A percentile compares a stretch with the other conserved stretches of the same genome.
Evolutionary conservation across 2,888 invertebrate species (phyloP).

Genomic region (Mythimna vitellina): DNA sequence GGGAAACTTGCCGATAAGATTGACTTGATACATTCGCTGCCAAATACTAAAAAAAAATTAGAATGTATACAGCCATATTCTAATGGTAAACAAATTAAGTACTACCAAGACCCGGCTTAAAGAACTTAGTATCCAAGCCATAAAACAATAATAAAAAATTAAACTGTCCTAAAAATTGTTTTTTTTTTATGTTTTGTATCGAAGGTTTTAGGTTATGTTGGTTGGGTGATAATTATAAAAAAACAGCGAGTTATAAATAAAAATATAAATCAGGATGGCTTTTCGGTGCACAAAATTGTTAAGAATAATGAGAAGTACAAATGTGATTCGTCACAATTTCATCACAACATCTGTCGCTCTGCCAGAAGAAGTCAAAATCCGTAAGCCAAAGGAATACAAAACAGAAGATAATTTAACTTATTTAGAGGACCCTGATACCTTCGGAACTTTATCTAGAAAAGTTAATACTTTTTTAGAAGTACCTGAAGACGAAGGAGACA

Average conservation of each 20-base stretch:
- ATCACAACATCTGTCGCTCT: slow-evolving; percentile 64
- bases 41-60: too few species aligned
- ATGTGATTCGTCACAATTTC: slow-evolving; percentile 66
- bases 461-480: slow-evolving; percentile 68
- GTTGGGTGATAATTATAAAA: neutral
- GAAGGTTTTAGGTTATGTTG: slow-evolving; percentile 51
- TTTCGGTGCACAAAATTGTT: slow-evolving; percentile 73
- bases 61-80: too few species aligned
- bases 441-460: slow-evolving; percentile 86
- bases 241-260: slow-evolving; percentile 29
- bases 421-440: slow-evolving; percentile 90
- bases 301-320: slow-evolving; percentile 66
- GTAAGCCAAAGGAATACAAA: slow-evolving; percentile 72
- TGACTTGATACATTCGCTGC: too few species aligned
- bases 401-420: slow-evolving; percentile 79
- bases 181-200: slow-evolving; percentile 3
- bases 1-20: too few species aligned
- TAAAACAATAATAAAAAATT: neutral
- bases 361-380: slow-evolving; percentile 64
- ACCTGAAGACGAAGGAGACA: slow-evolving; percentile 90
- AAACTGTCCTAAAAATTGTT: neutral
- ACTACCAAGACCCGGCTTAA: too few species aligned
- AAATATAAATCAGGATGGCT: slow-evolving; percentile 70
- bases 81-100: too few species aligned
- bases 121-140: too few species aligned